Evolutionary conservation across 23 tunicate species (phyloP).

Genomic region (Halocynthia aurantium): DNA sequence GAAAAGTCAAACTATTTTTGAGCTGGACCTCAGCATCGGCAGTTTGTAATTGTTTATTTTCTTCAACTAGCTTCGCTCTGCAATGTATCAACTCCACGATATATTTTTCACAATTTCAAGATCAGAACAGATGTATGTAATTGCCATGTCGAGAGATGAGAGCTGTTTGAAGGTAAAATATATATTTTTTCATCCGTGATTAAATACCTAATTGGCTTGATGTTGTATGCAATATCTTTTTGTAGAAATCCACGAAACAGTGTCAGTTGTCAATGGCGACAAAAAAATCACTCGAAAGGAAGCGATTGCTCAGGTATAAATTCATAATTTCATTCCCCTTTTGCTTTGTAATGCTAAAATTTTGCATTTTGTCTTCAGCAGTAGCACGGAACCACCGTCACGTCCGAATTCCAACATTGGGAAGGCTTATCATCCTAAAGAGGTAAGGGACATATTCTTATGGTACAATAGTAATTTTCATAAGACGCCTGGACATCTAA

Average conservation of each 20-base stretch:
- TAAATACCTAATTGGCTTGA: no score
- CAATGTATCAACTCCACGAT: slow-evolving; percentile 62
- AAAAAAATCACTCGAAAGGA: slow-evolving; percentile 58
- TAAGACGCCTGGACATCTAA: no score
- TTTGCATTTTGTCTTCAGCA: neutral
- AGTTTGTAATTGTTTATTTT: neutral
- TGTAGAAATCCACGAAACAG: neutral
- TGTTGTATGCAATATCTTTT: neutral
- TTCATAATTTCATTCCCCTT: no score
- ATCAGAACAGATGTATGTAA: slow-evolving; percentile 36
- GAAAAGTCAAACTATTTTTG: neutral
- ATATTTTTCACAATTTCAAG: slow-evolving; percentile 34
- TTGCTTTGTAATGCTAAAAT: no score
- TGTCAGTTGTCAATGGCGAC: slow-evolving; percentile 56
- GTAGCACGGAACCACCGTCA: neutral
- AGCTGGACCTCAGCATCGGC: no score
- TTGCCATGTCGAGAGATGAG: slow-evolving; percentile 21
- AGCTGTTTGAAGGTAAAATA: neutral
- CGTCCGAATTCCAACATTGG: neutral
- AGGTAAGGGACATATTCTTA: no score
- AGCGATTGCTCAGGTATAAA: slow-evolving; percentile 20
- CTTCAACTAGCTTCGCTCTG: slow-evolving; percentile 48
- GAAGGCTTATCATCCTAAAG: no score
- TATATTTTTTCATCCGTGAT: neutral
- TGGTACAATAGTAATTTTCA: no score